Conservation (phyloP, 2,888 invertebrate genomes). For the Callinectes sapidus region DNA sequence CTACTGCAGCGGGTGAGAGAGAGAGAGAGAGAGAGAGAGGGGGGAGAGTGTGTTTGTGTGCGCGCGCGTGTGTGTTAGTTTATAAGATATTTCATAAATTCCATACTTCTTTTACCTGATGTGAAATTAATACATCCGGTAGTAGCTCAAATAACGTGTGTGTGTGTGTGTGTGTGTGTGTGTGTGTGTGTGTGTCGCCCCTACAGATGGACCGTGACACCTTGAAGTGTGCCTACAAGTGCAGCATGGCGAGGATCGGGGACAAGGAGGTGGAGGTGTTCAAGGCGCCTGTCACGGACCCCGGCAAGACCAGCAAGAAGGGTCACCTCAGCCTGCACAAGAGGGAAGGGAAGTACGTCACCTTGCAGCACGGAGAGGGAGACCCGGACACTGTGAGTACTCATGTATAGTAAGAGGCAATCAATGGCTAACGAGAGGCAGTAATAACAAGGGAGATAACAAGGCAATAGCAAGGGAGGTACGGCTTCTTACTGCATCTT, state of each 20-base stretch:
- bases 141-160: not conserved
- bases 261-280: constrained; percentile 77
- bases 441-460: too few species aligned
- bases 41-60: too few species aligned
- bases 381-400: constrained; percentile 73
- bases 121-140: not conserved
- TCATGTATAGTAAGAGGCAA: not conserved
- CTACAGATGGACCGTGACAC: constrained; percentile 77
- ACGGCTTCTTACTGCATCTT: too few species aligned
- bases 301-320: constrained; percentile 77
- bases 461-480: too few species aligned
- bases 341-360: constrained; percentile 74
- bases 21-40: not conserved
- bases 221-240: constrained; percentile 78
- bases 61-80: not conserved
- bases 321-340: constrained; percentile 77
- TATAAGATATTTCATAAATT: not conserved
- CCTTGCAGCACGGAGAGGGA: constrained; percentile 76
- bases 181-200: not conserved
- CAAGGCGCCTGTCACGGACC: constrained; percentile 78
- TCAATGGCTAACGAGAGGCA: too few species aligned
- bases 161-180: not conserved
- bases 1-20: constrained; percentile 41
- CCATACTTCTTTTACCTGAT: not conserved
- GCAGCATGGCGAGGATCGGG: constrained; percentile 76